A percentile compares a stretch with the other conserved stretches of the same genome.
phyloP scores from a whole-genome alignment of 1,140 invertebrate species.

The Drosophila rhopaloa region DNA sequence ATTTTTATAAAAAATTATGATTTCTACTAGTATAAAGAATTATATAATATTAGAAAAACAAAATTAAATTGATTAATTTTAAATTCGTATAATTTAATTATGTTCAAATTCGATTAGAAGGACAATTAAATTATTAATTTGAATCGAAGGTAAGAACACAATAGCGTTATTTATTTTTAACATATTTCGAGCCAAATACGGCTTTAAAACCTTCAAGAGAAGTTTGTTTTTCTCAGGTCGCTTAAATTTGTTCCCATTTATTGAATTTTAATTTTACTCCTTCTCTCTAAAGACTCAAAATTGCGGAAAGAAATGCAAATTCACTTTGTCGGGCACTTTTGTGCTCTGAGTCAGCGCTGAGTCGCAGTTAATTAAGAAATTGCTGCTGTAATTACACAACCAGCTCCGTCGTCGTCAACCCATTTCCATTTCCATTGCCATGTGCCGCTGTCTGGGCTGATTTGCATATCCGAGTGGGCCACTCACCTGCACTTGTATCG shows the following conservation, averaged over 20 bases:
- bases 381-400: slow-evolving; percentile 72
- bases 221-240: not conserved
- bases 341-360: slow-evolving; percentile 32
- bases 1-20: too few species aligned
- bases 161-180: too few species aligned
- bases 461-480: slow-evolving; percentile 46
- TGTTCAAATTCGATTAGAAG: too few species aligned
- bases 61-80: too few species aligned
- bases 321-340: slow-evolving; percentile 43
- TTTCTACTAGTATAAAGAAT: too few species aligned
- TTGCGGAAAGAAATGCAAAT: slow-evolving; percentile 36
- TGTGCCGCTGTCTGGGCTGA: slow-evolving; percentile 11
- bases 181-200: too few species aligned
- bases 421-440: slow-evolving; percentile 28
- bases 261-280: slow-evolving; percentile 23
- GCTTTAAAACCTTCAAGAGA: not conserved
- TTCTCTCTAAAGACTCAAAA: slow-evolving; percentile 2
- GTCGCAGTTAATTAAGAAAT: slow-evolving; percentile 75
- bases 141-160: too few species aligned
- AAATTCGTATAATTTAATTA: too few species aligned
- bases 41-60: too few species aligned
- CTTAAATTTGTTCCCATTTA: slow-evolving; percentile 17
- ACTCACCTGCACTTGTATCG: slow-evolving; percentile 95
- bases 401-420: slow-evolving; percentile 67
- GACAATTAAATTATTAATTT: too few species aligned